Conservation (phyloP, 2,888 invertebrate species). For the Agonopterix heracliana region DNA sequence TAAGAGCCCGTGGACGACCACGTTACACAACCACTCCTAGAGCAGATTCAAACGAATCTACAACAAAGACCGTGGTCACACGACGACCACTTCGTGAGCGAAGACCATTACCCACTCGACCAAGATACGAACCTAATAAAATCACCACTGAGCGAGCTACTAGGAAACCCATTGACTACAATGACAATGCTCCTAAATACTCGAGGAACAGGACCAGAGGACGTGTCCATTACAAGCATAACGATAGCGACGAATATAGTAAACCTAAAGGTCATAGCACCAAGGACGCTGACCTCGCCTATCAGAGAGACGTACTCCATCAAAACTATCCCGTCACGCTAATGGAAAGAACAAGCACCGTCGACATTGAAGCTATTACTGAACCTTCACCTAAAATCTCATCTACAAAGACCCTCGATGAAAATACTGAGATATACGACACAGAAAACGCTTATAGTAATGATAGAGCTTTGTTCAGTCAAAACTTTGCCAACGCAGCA, state of each 20-base stretch:
- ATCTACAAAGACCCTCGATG: slow-evolving; percentile 34
- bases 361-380: slow-evolving; percentile 65
- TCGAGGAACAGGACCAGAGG: slow-evolving; percentile 65
- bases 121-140: slow-evolving; percentile 57
- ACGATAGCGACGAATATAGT: slow-evolving; percentile 56
- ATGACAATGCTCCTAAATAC: slow-evolving; percentile 52
- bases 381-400: slow-evolving; percentile 45
- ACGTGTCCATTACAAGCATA: slow-evolving; percentile 65
- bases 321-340: slow-evolving; percentile 79
- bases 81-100: slow-evolving; percentile 73
- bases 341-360: slow-evolving; percentile 65
- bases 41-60: slow-evolving; percentile 56
- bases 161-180: slow-evolving; percentile 37
- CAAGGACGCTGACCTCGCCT: slow-evolving; percentile 70
- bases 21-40: slow-evolving; percentile 54
- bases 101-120: slow-evolving; percentile 54
- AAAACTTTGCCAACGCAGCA: slow-evolving; percentile 33
- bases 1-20: slow-evolving; percentile 54
- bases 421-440: slow-evolving; percentile 41
- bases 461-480: slow-evolving; percentile 50
- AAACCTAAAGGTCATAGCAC: slow-evolving; percentile 35
- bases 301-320: slow-evolving; percentile 78
- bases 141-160: slow-evolving; percentile 53
- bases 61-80: slow-evolving; percentile 52
- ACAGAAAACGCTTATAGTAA: slow-evolving; percentile 65